Percentiles rank a stretch among this genome's conserved stretches.
These are phyloP conservation scores for Octopus bimaculoides DNA, from an alignment of 1,140 invertebrate species.

Conservation along the genomic window DNA sequence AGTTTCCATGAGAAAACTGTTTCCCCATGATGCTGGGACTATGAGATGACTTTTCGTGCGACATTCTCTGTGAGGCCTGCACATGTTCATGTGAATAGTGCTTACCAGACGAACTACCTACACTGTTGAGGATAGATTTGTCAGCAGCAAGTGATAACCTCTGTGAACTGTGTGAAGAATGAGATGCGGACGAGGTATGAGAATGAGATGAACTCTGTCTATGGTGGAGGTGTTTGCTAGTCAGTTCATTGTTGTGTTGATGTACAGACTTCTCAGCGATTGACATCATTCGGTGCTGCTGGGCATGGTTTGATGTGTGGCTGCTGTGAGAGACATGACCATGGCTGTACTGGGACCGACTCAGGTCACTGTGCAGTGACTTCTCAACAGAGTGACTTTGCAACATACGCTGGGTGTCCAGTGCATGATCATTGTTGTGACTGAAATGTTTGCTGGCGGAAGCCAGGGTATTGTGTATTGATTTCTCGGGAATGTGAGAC, in stretches of 20 bases:
- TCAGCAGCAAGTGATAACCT: not conserved
- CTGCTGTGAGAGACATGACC: not conserved
- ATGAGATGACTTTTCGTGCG: not conserved
- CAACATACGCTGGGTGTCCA: not conserved
- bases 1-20: not conserved
- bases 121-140: not conserved
- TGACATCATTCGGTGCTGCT: not conserved
- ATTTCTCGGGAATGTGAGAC: not conserved
- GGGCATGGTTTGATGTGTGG: not conserved
- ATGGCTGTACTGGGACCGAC: not conserved
- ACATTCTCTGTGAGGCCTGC: not conserved
- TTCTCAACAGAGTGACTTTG: not conserved
- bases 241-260: not conserved
- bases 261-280: not conserved
- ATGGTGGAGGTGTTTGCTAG: not conserved
- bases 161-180: not conserved
- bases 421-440: not conserved
- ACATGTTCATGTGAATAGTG: slow-evolving; percentile 5
- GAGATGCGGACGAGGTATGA: not conserved
- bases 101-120: not conserved
- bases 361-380: not conserved
- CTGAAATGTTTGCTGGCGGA: not conserved
- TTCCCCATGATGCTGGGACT: not conserved
- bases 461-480: not conserved
- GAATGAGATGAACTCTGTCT: not conserved